Conservation (phyloP, 2,797 vertebrate genomes). For the Meda fulgida region DNA sequence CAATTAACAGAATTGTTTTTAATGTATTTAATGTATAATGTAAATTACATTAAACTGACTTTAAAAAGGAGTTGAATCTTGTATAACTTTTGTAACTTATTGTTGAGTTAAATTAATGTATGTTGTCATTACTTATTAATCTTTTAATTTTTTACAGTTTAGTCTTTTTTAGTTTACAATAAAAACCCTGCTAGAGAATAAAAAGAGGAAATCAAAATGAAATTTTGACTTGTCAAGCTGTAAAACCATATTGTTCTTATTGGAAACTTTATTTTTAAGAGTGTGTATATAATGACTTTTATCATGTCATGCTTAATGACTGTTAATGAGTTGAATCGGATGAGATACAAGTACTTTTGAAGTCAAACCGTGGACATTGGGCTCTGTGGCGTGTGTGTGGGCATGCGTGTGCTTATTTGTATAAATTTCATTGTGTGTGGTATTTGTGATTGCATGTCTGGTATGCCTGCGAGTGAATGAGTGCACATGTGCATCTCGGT, state of each 20-base stretch:
- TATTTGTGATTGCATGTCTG: slow-evolving; percentile 42
- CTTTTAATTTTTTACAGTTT: too few species aligned
- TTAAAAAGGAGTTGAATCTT: too few species aligned
- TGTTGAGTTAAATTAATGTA: too few species aligned
- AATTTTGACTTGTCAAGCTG: neutral
- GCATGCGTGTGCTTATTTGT: slow-evolving; percentile 30
- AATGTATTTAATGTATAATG: too few species aligned
- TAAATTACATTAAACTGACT: too few species aligned
- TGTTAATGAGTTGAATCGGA: slow-evolving; percentile 52
- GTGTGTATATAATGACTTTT: neutral
- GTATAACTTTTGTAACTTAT: too few species aligned
- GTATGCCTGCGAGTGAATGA: slow-evolving; percentile 27
- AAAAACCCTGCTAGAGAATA: neutral
- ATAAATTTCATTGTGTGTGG: slow-evolving; percentile 49
- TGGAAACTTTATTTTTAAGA: slow-evolving; percentile 4
- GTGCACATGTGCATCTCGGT: slow-evolving; percentile 26
- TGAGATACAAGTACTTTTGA: neutral
- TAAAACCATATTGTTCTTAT: neutral
- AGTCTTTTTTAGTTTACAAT: neutral
- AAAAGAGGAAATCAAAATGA: neutral
- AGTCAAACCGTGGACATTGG: slow-evolving; percentile 14
- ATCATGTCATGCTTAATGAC: slow-evolving; percentile 49
- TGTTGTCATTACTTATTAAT: too few species aligned
- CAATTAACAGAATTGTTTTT: neutral
- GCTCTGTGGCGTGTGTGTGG: slow-evolving; percentile 15